Percentiles rank a stretch among this genome's conserved stretches.
Evolutionary conservation across 2,888 invertebrate genomes (phyloP).

Genomic region (Caenorhabditis drosophilae): DNA sequence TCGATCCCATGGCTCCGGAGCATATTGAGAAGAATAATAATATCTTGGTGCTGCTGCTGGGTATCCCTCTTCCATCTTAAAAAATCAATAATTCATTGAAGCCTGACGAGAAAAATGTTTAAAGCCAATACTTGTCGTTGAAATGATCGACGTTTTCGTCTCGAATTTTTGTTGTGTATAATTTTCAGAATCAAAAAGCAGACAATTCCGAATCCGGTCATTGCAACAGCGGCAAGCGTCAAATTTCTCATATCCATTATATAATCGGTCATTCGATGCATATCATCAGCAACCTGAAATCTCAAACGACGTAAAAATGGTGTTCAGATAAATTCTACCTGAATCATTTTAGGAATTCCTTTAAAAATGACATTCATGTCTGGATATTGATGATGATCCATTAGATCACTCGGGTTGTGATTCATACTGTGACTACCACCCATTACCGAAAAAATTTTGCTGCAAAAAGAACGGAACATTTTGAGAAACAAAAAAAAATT

Average conservation of each 20-base stretch:
- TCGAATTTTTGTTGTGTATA: constrained; percentile 35
- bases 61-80: constrained; percentile 44
- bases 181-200: constrained; percentile 47
- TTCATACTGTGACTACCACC: constrained; percentile 49
- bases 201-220: constrained; percentile 46
- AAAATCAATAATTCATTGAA: constrained; percentile 8
- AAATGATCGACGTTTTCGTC: constrained; percentile 33
- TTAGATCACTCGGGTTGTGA: constrained; percentile 42
- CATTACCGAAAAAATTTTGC: constrained; percentile 14
- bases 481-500: constrained; percentile 4
- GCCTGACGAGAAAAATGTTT: background rate
- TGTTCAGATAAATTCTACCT: constrained; percentile 25
- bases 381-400: constrained; percentile 53
- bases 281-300: constrained; percentile 64
- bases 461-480: background rate
- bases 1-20: constrained; percentile 56
- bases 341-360: constrained; percentile 66
- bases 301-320: background rate
- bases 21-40: constrained; percentile 55
- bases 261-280: constrained; percentile 65
- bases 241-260: constrained; percentile 62
- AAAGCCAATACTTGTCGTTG: constrained; percentile 26
- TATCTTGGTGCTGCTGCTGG: constrained; percentile 47
- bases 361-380: constrained; percentile 62
- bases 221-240: constrained; percentile 48